These are phyloP conservation scores for Edolisoma coerulescens DNA, from an alignment of 2,113 vertebrate species.

Conservation along the genomic window DNA sequence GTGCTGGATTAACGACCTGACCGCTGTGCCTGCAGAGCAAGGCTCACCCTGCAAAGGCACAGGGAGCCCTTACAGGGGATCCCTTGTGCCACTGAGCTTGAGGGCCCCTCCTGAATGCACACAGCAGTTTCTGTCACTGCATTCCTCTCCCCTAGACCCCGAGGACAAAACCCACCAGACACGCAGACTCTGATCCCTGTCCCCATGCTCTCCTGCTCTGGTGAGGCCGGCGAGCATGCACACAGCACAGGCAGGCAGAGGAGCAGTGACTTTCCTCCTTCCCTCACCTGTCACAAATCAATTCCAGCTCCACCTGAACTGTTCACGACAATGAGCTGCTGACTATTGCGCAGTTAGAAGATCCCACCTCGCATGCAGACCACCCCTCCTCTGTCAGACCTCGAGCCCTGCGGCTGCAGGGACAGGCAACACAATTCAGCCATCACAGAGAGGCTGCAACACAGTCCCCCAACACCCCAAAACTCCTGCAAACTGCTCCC, in stretches of 20 bases:
- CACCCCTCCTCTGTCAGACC: background rate
- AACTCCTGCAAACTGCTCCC: background rate
- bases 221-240: fast-evolving
- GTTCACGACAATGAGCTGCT: background rate
- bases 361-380: fast-evolving
- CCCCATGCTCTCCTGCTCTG: fast-evolving
- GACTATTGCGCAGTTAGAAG: fast-evolving
- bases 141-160: background rate
- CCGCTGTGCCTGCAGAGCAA: background rate
- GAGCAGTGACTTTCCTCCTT: background rate
- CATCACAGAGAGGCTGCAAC: background rate
- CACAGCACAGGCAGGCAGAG: fast-evolving
- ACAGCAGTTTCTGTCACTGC: fast-evolving
- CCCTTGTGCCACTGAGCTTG: background rate
- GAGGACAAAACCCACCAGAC: background rate
- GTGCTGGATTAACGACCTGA: slow-evolving; percentile 50
- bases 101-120: background rate
- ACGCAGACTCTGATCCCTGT: background rate
- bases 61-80: background rate
- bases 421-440: fast-evolving
- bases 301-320: background rate
- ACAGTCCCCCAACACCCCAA: background rate
- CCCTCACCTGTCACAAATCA: background rate
- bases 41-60: background rate
- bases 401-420: fast-evolving